Evolutionary conservation across 2,797 vertebrate species (phyloP), one percentile per base, ranked within the genome.

Genomic region (Lagorchestes hirsutus): DNA sequence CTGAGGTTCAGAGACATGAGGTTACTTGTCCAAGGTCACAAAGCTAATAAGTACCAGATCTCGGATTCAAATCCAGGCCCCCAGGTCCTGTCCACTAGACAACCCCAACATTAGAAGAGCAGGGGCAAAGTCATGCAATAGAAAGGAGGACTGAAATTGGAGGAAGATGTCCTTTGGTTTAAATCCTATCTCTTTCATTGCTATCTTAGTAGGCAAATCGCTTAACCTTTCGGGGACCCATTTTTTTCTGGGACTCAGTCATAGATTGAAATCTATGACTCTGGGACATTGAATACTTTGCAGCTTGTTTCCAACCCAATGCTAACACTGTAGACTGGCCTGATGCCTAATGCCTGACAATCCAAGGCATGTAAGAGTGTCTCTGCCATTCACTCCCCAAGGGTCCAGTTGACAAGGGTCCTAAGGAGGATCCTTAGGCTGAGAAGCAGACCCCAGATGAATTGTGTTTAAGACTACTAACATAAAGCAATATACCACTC

Each of bases 401-500:
- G 74, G 40, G 40, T 87, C 24, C 74, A 87, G 22, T 82, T 82
- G 74, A 82, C n/a, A 46, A 24, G 52, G 52, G 52, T 52, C 10
- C 3, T 9, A 56, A n/a, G 27, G 16, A 92, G 46, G 91, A 74
- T 14, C 34, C 91, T 18, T 90, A 40, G 31, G 95, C 87, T 93
- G n/a, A 62, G 94, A 54, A 92, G 27, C 46, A 87, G 40, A 54
- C 1, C 46, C 28, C 93, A 95, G 58, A 67, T 31, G 46, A 34
- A 22, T n/a, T 52, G 90, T 54, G 34, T 93, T 6, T 62, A 91
- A 96, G 55, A 92, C 58, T 90, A 54, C 55, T 40, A 4, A 40
- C 0, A 67, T 92, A 29, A 54, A 95, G 40, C 95, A 97, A 97
- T 16, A 28, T 0, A 67, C 52, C 40, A 67, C 87, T 96, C 62